Conservation (phyloP, 1,140 invertebrate species). For the Zelostemma sp. region DNA sequence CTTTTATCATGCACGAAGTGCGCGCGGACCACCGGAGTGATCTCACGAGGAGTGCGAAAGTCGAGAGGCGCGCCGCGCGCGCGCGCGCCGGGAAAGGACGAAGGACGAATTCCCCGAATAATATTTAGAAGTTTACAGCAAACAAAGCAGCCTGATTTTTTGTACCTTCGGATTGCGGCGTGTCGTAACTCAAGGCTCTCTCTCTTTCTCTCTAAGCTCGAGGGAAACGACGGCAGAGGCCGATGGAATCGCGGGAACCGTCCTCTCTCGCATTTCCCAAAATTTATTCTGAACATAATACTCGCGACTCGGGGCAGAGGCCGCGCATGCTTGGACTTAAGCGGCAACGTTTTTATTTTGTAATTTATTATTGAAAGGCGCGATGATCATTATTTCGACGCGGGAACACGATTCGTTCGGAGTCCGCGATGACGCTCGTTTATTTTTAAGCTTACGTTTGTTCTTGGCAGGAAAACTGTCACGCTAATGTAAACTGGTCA, state of each 20-base stretch:
- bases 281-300: slow-evolving; percentile 30
- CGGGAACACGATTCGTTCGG: slow-evolving; percentile 26
- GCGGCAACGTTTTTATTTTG: slow-evolving; percentile 43
- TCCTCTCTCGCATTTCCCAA: slow-evolving; percentile 18
- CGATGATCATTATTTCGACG: slow-evolving; percentile 17
- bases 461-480: neutral
- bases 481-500: too few species aligned
- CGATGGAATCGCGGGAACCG: neutral
- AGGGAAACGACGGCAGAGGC: slow-evolving; percentile 13
- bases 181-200: slow-evolving; percentile 30
- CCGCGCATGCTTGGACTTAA: too few species aligned
- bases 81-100: slow-evolving; percentile 14
- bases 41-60: slow-evolving; percentile 54
- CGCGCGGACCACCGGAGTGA: slow-evolving; percentile 35
- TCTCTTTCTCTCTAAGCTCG: slow-evolving; percentile 33
- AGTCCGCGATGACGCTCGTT: neutral
- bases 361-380: slow-evolving; percentile 38
- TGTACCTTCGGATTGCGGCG: slow-evolving; percentile 39
- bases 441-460: neutral
- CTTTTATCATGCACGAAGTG: slow-evolving; percentile 8
- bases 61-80: slow-evolving; percentile 33
- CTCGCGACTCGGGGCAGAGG: slow-evolving; percentile 20
- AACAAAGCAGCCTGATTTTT: too few species aligned
- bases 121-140: slow-evolving; percentile 29
- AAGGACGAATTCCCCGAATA: slow-evolving; percentile 28